Conservation (phyloP, 1,140 invertebrate species). For the Drosophila baimaii region DNA sequence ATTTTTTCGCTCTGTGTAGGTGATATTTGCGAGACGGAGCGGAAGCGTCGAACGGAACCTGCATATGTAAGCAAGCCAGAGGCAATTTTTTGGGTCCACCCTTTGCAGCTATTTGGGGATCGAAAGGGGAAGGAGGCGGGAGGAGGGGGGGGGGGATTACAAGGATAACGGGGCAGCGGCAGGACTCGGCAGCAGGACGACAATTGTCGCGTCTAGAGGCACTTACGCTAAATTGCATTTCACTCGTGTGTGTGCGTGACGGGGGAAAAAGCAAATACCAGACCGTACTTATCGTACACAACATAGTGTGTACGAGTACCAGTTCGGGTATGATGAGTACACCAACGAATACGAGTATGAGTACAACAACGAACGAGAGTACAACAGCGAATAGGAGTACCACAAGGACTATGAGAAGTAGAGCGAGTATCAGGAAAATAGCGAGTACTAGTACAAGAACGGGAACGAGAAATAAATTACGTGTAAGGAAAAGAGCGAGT, state of each 20-base stretch:
- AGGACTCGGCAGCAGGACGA: constrained; percentile 44
- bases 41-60: constrained; percentile 71
- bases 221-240: constrained; percentile 79
- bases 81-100: constrained; percentile 47
- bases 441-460: neutral
- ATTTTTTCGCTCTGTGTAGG: constrained; percentile 19
- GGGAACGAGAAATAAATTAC: neutral
- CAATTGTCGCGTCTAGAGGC: constrained; percentile 76
- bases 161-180: neutral
- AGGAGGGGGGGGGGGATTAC: neutral
- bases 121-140: neutral
- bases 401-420: no score
- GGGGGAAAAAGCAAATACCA: constrained; percentile 49
- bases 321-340: neutral
- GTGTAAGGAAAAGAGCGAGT: no score
- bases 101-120: constrained; percentile 19
- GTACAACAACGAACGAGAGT: neutral
- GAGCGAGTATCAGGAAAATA: neutral
- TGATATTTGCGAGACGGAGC: constrained; percentile 62
- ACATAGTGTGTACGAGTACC: neutral
- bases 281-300: constrained; percentile 21
- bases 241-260: constrained; percentile 55
- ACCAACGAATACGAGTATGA: neutral
- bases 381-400: no score
- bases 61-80: constrained; percentile 70